Base-by-base conservation (phyloP, 2,888 invertebrate species). In the Dugesia japonica region DNA sequence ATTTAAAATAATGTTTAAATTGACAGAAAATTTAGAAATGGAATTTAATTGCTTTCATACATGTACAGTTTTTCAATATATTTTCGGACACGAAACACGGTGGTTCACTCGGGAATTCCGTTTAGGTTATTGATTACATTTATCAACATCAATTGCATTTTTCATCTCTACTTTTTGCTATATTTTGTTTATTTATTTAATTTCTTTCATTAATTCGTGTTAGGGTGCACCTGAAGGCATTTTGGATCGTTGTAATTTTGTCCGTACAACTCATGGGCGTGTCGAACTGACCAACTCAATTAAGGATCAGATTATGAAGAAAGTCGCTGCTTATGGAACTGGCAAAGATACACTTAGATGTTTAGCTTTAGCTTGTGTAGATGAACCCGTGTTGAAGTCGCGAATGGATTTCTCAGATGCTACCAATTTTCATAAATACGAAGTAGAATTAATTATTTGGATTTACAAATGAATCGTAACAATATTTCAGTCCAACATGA, bases 331-430 rank as follows among this genome's bases (percentile, higher is more conserved):
- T 83, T 99, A 99, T 85, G 98, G 98, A 87, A 93, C 93, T 82
- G 98, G 85, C 71, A 82, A 84, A 77, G 85, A 85, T 79, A 85
- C 85, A 4, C 80, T 85, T 74, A 81, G 87, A 78, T 98, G 98
- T 86, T 87, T 98, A 84, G 97, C 91, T 79, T 89, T 98, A 79
- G 98, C 95, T 81, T 93, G 93, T 82, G 89, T 92, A 82, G 97
- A 97, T 86, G 90, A 88, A 84, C 97, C 97, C 80, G 88, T 91
- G 84, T 91, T 91, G 83, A 91, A 92, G 79, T 93, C 92, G 17
- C 93, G 94, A 81, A 98, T 98, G 97, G 94, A 97, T 85, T 89
- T 99, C 81, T 92, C 90, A 78, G 97, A 98, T 83, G 90, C 97
- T 0, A 90, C 87, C 85, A 95, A 95, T 86, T 99, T 99, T 89